Evolutionary conservation across 2,888 invertebrate genomes (phyloP).

Genomic region (Ceramica pisi): DNA sequence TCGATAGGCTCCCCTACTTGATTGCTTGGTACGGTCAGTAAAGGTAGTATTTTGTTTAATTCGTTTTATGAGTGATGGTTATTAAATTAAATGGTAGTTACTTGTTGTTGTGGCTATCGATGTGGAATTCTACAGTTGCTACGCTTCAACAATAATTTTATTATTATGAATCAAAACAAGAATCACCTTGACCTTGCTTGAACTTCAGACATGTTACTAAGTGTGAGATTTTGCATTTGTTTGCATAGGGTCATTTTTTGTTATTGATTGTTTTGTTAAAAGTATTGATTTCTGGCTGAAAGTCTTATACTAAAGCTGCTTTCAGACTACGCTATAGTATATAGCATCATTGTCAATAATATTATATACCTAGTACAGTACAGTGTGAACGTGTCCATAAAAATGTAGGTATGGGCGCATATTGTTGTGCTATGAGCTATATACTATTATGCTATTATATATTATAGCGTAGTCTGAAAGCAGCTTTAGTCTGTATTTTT

Average conservation of each 20-base stretch:
- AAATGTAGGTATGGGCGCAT: no score
- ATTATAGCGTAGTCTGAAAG: no score
- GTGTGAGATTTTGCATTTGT: background rate
- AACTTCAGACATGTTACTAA: background rate
- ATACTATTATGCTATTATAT: no score
- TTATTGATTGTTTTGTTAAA: background rate
- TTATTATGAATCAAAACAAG: background rate
- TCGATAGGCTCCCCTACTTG: background rate
- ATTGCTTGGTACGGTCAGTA: no score
- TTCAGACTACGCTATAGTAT: no score
- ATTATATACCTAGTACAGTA: no score
- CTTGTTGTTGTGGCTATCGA: background rate
- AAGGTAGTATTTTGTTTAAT: background rate
- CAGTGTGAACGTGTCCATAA: no score
- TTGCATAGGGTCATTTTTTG: background rate
- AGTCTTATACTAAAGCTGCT: no score
- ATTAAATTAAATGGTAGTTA: background rate
- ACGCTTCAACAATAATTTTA: background rate
- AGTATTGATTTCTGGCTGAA: background rate
- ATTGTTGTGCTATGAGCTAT: no score
- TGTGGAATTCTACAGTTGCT: background rate
- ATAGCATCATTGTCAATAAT: no score
- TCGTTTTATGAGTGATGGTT: background rate
- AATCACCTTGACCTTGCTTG: conserved; percentile 5
- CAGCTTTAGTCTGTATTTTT: background rate